Base-by-base conservation (phyloP, 2,888 invertebrate genomes). In the Acronicta psi region DNA sequence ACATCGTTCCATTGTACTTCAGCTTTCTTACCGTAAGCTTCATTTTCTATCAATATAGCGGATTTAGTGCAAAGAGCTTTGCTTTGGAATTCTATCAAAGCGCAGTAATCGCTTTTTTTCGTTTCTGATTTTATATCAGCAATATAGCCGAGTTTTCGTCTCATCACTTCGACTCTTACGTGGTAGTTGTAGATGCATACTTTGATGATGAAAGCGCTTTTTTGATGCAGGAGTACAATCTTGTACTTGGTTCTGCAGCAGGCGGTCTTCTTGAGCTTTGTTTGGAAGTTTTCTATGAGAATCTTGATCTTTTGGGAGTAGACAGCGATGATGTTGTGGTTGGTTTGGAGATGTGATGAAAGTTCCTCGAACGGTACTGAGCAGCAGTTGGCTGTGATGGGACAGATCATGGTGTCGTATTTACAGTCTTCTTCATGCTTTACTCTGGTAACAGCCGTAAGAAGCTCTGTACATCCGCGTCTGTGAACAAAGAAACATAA, bases 251-350 rank as follows among this genome's bases (percentile, higher is more conserved):
- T 93, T 79, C 92, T 81, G 69, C 93, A 93, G 78, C 91, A 94
- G 1, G 93, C 93, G 1, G 94, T 93, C 64, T 92, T 92, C 76
- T 92, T 93, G 25, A 94, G 83, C 59, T 94, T 94, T 0, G 91
- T 91, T 73, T 93, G 92, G 82, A 94, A 94, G 80, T 93, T 93
- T 74, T 93, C 94, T 71, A 94, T 93, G 44, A 93, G 81, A 69
- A 94, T 93, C 62, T 93, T 94, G 66, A 94, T 93, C 78, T 93
- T 94, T 65, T 93, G 92, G 1, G 94, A 92, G 80, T 93, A 93
- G 45, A 94, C 92, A 1, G 94, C 93, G 54, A 92, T 93, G 64
- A 93, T 89, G 70, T 89, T 92, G 84, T 94, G 94, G 20, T 75
- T 87, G 5, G 81, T 76, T 57, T 92, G 91, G 25, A 94, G 85